A percentile compares a stretch with the other conserved stretches of the same genome.
phyloP scores from a whole-genome alignment of 2,888 invertebrate species.

The Tortrix viridana region DNA sequence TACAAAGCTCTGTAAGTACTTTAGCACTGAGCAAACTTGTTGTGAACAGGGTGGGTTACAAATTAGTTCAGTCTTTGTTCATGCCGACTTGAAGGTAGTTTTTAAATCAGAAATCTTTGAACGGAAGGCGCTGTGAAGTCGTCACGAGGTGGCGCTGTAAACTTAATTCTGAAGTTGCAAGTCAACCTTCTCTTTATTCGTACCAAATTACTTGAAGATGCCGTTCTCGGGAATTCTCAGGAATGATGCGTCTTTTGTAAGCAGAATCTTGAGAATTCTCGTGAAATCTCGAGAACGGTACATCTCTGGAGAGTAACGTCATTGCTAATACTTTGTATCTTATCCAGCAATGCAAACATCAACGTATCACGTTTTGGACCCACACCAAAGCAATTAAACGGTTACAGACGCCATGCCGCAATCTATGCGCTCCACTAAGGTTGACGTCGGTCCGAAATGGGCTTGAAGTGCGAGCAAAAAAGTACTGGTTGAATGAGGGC shows the following conservation, averaged over 20 bases:
- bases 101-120: conserved; percentile 31
- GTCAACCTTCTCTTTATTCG: too few relatives aligned
- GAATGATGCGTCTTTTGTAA: too few relatives aligned
- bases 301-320: too few relatives aligned
- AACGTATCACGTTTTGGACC: conserved; percentile 53
- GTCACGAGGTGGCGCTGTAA: too few relatives aligned
- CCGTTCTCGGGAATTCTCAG: too few relatives aligned
- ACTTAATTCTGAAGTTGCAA: too few relatives aligned
- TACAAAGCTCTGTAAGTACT: conserved; percentile 7
- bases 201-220: too few relatives aligned
- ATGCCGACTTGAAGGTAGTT: background rate
- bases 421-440: conserved; percentile 42
- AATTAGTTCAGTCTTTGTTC: conserved; percentile 7
- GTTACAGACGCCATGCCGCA: conserved; percentile 49
- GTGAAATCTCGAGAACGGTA: too few relatives aligned
- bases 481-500: too few relatives aligned
- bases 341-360: conserved; percentile 6
- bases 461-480: background rate
- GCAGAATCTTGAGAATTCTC: too few relatives aligned
- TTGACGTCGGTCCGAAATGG: background rate
- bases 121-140: too few relatives aligned
- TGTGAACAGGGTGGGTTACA: background rate
- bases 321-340: background rate
- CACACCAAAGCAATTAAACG: conserved; percentile 62
- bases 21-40: background rate